These are phyloP conservation scores for Centrocercus urophasianus DNA, from an alignment of 2,113 vertebrate species.

Conservation along the genomic window DNA sequence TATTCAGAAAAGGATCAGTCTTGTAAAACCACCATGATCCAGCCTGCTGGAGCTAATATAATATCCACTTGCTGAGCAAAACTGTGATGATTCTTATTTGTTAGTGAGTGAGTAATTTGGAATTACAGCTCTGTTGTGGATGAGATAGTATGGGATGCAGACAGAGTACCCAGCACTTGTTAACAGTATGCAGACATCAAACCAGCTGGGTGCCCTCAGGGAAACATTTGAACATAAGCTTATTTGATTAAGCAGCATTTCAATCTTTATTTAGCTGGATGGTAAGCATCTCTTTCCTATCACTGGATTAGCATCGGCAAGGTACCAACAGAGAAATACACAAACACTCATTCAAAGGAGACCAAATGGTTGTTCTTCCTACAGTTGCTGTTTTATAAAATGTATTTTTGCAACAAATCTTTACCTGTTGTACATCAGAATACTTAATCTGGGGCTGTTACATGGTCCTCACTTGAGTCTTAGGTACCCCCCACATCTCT, in stretches of 20 bases:
- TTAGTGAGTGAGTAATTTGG: neutral
- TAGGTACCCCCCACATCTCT: neutral
- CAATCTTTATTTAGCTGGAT: slow-evolving; percentile 20
- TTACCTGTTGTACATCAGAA: neutral
- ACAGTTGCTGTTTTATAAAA: neutral
- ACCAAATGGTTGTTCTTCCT: neutral
- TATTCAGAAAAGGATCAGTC: neutral
- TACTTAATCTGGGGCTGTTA: neutral
- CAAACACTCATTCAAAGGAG: neutral
- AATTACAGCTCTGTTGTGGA: slow-evolving; percentile 2
- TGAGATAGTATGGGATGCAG: neutral
- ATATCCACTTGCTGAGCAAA: neutral
- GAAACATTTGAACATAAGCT: slow-evolving; percentile 21
- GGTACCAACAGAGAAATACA: neutral
- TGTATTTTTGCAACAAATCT: neutral
- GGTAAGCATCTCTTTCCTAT: slow-evolving; percentile 24
- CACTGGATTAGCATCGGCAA: slow-evolving; percentile 3
- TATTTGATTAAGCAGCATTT: slow-evolving; percentile 36
- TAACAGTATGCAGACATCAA: slow-evolving; percentile 11
- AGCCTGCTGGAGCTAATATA: neutral
- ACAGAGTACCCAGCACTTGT: neutral
- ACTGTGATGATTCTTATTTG: neutral
- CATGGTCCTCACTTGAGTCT: neutral
- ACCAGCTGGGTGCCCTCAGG: neutral
- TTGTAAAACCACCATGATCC: neutral